Percentiles rank a stretch among this genome's conserved stretches.
These are phyloP conservation scores for Dryadula phaetusa DNA, from an alignment of 2,888 invertebrate genomes.

Conservation along the genomic window DNA sequence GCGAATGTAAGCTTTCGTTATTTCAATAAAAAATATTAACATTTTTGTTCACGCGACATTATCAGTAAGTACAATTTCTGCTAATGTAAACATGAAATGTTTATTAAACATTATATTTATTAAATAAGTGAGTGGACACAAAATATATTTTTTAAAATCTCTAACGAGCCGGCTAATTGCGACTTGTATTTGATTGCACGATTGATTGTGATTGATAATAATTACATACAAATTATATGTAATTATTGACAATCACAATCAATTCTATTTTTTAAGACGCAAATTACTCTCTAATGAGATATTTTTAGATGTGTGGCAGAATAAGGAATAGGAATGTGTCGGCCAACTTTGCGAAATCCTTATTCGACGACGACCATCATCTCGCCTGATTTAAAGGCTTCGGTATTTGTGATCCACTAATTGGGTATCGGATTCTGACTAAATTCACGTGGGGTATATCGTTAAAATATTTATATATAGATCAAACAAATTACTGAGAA, in stretches of 20 bases:
- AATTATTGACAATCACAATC: conserved; percentile 38
- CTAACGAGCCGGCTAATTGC: conserved; percentile 1
- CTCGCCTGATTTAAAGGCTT: conserved; percentile 61
- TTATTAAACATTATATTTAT: too few relatives aligned
- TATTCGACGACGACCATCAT: conserved; percentile 54
- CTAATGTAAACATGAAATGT: too few relatives aligned
- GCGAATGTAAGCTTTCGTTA: too few relatives aligned
- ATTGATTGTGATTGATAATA: conserved; percentile 15
- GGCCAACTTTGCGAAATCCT: conserved; percentile 53
- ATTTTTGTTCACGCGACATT: too few relatives aligned
- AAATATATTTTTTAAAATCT: not conserved
- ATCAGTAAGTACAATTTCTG: too few relatives aligned
- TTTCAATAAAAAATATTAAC: too few relatives aligned
- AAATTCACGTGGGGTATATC: conserved; percentile 37
- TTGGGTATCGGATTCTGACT: conserved; percentile 48
- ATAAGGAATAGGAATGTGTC: conserved; percentile 49
- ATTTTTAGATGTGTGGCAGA: conserved; percentile 35
- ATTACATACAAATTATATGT: not conserved
- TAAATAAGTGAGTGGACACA: not conserved
- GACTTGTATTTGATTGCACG: conserved; percentile 22
- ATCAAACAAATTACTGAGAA: conserved; percentile 7
- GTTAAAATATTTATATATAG: conserved; percentile 39
- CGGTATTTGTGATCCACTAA: conserved; percentile 55
- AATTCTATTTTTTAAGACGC: conserved; percentile 32
- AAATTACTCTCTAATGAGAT: conserved; percentile 40